Base-by-base conservation (phyloP, 2,888 invertebrate species). In the Plusia festucae region DNA sequence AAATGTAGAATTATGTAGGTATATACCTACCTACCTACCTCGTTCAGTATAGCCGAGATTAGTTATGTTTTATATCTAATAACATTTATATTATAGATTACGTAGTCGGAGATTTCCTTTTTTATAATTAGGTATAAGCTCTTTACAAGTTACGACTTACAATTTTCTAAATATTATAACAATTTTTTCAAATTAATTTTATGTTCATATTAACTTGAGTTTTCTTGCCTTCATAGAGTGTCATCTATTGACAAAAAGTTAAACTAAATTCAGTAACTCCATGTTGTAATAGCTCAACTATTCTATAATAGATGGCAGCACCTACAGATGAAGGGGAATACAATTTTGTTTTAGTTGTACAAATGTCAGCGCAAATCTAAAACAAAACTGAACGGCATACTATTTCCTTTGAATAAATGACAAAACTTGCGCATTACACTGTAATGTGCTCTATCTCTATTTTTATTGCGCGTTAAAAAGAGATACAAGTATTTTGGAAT, bases 401-500 rank as follows among this genome's bases (percentile, higher is more conserved):
- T 52, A 40, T 63, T 63, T 8, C 20, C 9, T 9, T 32, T 24
- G 18, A 58, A 44, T 40, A 7, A 60, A 11, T n/a, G 40, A 16
- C 20, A 27, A 7, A 57, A 67, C 58, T 65, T 61, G 61, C 40
- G 44, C 53, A 54, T 61, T 18, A 20, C 44, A 22, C 5, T 49
- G 34, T 67, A 53, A 32, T 24, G 24, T 15, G 20, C 53, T 60
- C 59, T 16, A 2, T 68, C 60, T 66, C 79, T 46, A 16, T 24
- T 1, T 52, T 16, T 3, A 7, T 13, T 1, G 0, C 0, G 9
- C 3, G 40, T 53, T 54, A 62, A 66, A 81, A 46, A 73, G 79
- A 61, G 81, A 73, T 30, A 62, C 7, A 5, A 57, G 9, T 59
- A 16, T 27, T 59, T 51, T 32, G 67, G 65, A 59, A 68, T 74